A percentile compares a stretch with the other conserved stretches of the same genome.
These are phyloP conservation scores for Drosophila virilis DNA, from an alignment of 1,140 invertebrate genomes.

Conservation along the genomic window DNA sequence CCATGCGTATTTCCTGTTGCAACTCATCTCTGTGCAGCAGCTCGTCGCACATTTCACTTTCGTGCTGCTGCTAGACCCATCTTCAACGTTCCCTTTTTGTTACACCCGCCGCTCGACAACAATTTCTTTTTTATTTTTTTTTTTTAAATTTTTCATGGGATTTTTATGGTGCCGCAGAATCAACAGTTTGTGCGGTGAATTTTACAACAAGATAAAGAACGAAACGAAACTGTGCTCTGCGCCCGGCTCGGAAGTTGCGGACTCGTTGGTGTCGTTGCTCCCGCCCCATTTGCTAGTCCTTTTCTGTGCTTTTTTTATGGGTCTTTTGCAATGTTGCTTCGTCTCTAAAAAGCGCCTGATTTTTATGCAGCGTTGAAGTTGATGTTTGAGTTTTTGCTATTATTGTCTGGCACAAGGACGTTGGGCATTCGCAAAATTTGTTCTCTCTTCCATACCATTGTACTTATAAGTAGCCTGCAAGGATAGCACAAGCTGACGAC, in stretches of 20 bases:
- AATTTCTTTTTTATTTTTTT: conserved; percentile 44
- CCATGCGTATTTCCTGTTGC: conserved; percentile 53
- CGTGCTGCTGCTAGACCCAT: conserved; percentile 9
- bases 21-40: conserved; percentile 63
- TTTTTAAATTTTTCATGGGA: conserved; percentile 71
- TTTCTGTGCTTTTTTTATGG: conserved; percentile 1
- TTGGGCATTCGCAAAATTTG: conserved; percentile 37
- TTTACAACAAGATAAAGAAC: conserved; percentile 83
- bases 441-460: not conserved
- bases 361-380: conserved; percentile 63
- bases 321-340: not conserved
- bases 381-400: conserved; percentile 62
- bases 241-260: conserved; percentile 43
- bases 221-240: conserved; percentile 53
- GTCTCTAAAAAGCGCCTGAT: conserved; percentile 22
- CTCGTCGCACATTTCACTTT: conserved; percentile 64
- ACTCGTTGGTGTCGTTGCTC: conserved; percentile 37
- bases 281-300: conserved; percentile 21
- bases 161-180: conserved; percentile 84
- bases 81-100: conserved; percentile 14
- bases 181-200: conserved; percentile 84
- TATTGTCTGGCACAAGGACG: conserved; percentile 58
- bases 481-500: not conserved
- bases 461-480: not conserved
- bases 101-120: no score